Evolutionary conservation across 2,888 invertebrate genomes (phyloP), one percentile per base, ranked within the genome.

Genomic region (Andrena bicolor): DNA sequence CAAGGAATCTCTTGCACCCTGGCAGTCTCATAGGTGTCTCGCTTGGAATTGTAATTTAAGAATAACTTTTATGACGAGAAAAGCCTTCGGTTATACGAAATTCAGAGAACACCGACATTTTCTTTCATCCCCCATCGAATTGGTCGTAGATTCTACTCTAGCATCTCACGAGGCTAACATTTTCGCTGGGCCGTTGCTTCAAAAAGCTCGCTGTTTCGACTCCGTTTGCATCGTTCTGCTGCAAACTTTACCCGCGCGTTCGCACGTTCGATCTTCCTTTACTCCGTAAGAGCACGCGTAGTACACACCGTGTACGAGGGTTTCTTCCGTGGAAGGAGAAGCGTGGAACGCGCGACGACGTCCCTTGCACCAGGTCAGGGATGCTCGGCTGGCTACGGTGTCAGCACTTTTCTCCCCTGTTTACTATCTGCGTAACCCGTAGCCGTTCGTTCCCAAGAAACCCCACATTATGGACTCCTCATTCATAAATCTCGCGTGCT

Each of bases 291-390:
- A 26, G 56, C 56, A 56, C 56, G 10, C 56, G 10, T 56, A 20
- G 56, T 8, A 51, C 2, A 51, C 20, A 51, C 8, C n/a, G 58
- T 60, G 70, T 16, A 70, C 28, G 28, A n/a, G 60, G 41, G n/a
- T 48, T 23, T 26, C 70, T 28, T 35, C 13, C 28, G 56, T 10
- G 53, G 58, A 69, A 58, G 41, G 53, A 1, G 65, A 66, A 71
- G 63, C 64, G 26, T 26, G 61, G 63, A 68, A 28, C 32, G 56
- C 53, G 60, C 8, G 71, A 51, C 69, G 81, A 26, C 26, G 48
- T 74, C 65, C 70, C 65, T 82, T 82, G 68, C 20, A 28, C 68
- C 41, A 72, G 82, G 82, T 82, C 80, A 76, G 82, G 70, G 63
- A 81, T 73, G 65, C 56, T 65, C 53, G 76, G 20, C 73, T 53